Evolutionary conservation across 64 coral and sea anemone genomes (phyloP).

Genomic region (Pachyseris speciosa): DNA sequence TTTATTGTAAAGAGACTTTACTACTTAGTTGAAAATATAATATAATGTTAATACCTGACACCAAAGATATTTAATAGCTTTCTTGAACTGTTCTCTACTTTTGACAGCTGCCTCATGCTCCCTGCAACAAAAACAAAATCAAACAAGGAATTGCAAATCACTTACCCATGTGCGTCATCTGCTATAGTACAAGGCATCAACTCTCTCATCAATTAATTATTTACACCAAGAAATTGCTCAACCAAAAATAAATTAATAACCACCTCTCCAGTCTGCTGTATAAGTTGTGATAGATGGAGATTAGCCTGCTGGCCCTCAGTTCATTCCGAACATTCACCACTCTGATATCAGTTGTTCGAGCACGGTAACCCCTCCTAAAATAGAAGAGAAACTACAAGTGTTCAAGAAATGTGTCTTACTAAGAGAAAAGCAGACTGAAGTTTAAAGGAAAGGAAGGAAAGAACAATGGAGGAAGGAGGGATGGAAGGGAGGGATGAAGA

Average conservation of each 20-base stretch:
- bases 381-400: not conserved
- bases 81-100: constrained; percentile 8
- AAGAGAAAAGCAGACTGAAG: not conserved
- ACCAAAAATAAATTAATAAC: not conserved
- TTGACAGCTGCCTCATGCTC: constrained; percentile 25
- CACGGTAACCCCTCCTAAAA: constrained; percentile 79
- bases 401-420: not conserved
- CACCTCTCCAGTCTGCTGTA: constrained; percentile 6
- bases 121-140: not conserved
- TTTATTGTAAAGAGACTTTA: no score
- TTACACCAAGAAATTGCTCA: not conserved
- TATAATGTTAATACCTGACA: not conserved
- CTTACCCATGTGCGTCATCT: not conserved
- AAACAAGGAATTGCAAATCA: not conserved
- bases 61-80: constrained; percentile 29
- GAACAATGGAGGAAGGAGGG: not conserved
- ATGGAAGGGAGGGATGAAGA: not conserved
- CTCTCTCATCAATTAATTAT: no score
- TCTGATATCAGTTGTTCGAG: constrained; percentile 68
- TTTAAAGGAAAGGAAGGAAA: not conserved
- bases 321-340: constrained; percentile 80
- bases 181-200: not conserved
- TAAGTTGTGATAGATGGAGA: constrained; percentile 57
- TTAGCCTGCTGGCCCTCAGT: constrained; percentile 59
- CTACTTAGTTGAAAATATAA: not conserved